Evolutionary conservation across 2,888 invertebrate species (phyloP).

Genomic region (Cheilosia variabilis): DNA sequence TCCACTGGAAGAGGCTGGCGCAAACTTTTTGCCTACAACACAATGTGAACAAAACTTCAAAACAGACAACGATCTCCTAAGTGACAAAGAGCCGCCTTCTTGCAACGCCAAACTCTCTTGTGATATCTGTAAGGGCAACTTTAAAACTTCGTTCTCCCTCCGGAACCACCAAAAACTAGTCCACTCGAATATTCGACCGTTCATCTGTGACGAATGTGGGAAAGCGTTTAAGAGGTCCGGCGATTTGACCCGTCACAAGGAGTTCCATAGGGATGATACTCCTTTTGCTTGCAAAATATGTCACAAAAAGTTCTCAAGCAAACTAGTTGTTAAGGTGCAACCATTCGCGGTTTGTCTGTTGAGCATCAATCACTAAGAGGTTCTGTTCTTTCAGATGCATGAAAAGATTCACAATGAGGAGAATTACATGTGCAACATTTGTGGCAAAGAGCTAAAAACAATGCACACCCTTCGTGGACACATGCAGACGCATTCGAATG

Average conservation of each 20-base stretch:
- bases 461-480: constrained; percentile 50
- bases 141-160: constrained; percentile 7
- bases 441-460: constrained; percentile 44
- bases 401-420: constrained; percentile 35
- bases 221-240: constrained; percentile 34
- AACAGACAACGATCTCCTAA: background rate
- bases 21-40: background rate
- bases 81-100: constrained; percentile 2
- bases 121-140: constrained; percentile 33
- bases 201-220: constrained; percentile 53
- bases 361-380: background rate
- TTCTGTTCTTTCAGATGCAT: constrained; percentile 32
- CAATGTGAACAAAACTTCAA: constrained; percentile 8
- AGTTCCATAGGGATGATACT: constrained; percentile 54
- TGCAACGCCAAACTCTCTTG: constrained; percentile 5
- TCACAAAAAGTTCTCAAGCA: constrained; percentile 49
- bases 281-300: constrained; percentile 53
- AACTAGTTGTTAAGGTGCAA: constrained; percentile 46
- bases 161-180: constrained; percentile 23
- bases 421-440: constrained; percentile 22
- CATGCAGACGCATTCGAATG: constrained; percentile 37
- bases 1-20: background rate
- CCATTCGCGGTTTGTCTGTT: too few relatives aligned
- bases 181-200: constrained; percentile 39
- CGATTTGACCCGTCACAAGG: constrained; percentile 55